phyloP scores from a whole-genome alignment of 2,113 vertebrate genomes.

The Panthera tigris region DNA sequence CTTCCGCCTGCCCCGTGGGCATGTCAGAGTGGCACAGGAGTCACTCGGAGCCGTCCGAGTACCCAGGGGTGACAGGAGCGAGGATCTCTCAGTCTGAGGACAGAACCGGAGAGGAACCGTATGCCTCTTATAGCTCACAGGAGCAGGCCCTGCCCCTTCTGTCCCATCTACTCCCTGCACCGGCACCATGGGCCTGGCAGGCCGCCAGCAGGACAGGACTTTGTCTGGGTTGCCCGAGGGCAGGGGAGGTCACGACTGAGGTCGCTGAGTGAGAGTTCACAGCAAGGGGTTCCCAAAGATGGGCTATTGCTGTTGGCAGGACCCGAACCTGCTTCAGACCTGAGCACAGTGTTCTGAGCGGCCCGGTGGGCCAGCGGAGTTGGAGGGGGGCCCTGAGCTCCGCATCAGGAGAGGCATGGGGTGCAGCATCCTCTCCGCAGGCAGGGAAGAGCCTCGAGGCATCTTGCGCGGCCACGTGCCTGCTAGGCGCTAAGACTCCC shows the following conservation, averaged over 20 bases:
- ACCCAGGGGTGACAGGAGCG: not conserved
- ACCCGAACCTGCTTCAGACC: slow-evolving; percentile 80
- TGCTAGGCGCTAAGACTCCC: slow-evolving; percentile 82
- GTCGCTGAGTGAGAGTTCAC: slow-evolving; percentile 53
- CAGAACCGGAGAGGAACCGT: not conserved
- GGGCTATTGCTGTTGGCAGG: slow-evolving; percentile 81
- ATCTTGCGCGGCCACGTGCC: not conserved
- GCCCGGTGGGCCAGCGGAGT: not conserved
- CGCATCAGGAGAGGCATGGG: not conserved
- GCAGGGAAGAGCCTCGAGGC: not conserved
- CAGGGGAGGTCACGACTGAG: slow-evolving; percentile 55
- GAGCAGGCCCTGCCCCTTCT: not conserved
- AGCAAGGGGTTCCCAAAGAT: slow-evolving; percentile 74
- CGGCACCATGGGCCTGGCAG: accelerated
- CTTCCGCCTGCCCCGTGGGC: not conserved
- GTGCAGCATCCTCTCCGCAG: not conserved
- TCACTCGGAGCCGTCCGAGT: not conserved
- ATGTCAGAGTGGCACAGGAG: not conserved
- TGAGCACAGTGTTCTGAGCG: slow-evolving; percentile 76
- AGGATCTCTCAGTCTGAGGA: not conserved
- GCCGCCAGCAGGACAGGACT: not conserved
- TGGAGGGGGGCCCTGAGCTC: not conserved
- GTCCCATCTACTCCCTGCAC: not conserved
- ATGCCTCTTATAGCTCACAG: accelerated
- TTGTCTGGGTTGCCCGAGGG: not conserved